These are phyloP conservation scores for Tragopan temminckii DNA, from an alignment of 2,797 vertebrate genomes.

Conservation along the genomic window DNA sequence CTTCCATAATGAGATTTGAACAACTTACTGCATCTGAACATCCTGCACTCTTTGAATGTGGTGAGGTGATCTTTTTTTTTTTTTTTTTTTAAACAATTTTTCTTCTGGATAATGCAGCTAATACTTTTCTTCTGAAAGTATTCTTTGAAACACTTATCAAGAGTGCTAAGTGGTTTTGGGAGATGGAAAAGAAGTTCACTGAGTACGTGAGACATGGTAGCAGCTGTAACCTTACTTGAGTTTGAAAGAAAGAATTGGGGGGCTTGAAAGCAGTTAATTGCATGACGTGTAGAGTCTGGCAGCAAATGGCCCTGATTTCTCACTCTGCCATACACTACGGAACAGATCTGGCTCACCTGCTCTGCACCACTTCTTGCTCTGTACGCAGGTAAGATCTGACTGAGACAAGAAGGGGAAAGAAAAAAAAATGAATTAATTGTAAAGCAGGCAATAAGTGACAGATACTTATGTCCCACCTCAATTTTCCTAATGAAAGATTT, in stretches of 20 bases:
- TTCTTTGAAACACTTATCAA: background rate
- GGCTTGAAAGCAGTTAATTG: background rate
- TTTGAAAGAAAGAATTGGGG: background rate
- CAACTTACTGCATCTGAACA: background rate
- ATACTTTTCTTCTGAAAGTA: fast-evolving
- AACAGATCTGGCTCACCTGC: background rate
- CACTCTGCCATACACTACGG: fast-evolving
- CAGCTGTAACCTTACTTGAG: background rate
- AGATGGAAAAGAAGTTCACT: background rate
- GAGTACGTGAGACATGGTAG: background rate
- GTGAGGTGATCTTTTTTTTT: fast-evolving
- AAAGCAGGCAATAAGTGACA: background rate
- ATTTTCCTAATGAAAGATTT: background rate
- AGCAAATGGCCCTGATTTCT: background rate
- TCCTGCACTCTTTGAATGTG: background rate
- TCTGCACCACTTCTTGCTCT: background rate
- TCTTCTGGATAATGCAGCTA: background rate
- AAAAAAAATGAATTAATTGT: background rate
- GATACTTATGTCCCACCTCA: background rate
- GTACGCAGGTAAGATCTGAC: background rate
- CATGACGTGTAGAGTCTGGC: background rate
- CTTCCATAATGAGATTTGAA: background rate
- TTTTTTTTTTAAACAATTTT: background rate
- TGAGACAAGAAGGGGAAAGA: background rate
- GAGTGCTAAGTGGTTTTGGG: background rate